Percentiles rank a stretch among this genome's conserved stretches.
phyloP scores from a whole-genome alignment of 2,888 invertebrate genomes.

The Monochamus alternatus region DNA sequence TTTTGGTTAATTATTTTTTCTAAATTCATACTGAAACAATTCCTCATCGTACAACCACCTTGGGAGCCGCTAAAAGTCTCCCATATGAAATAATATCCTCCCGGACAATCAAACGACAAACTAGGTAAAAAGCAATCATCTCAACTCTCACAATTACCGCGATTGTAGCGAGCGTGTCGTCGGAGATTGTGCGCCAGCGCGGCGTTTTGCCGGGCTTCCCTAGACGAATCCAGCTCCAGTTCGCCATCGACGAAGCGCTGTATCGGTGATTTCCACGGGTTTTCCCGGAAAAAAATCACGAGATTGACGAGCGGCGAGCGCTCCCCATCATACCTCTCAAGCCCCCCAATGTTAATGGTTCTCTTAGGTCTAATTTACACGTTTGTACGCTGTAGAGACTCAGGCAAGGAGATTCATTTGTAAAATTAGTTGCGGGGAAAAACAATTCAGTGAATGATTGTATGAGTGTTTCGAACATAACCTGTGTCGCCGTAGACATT shows the following conservation, averaged over 20 bases:
- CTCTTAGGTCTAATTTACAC: conserved; percentile 28
- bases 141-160: conserved; percentile 60
- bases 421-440: conserved; percentile 31
- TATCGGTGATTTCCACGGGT: conserved; percentile 54
- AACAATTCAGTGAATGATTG: conserved; percentile 37
- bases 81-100: no score
- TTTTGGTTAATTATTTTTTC: no score
- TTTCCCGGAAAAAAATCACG: conserved; percentile 47
- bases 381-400: conserved; percentile 19
- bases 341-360: conserved; percentile 27
- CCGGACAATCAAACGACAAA: conserved; percentile 10
- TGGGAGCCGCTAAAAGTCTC: no score
- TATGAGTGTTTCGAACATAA: conserved; percentile 38
- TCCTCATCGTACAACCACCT: no score
- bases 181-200: conserved; percentile 59
- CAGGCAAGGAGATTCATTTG: conserved; percentile 35
- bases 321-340: conserved; percentile 16
- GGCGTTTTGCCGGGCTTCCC: conserved; percentile 61
- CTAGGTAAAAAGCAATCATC: conserved; percentile 59
- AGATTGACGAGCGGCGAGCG: conserved; percentile 35
- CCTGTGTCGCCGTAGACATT: conserved; percentile 43
- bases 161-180: conserved; percentile 58
- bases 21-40: no score
- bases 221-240: conserved; percentile 64
- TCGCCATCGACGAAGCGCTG: conserved; percentile 59